Evolutionary conservation across 2,797 vertebrate genomes (phyloP).

Genomic region (Bucorvus abyssinicus): DNA sequence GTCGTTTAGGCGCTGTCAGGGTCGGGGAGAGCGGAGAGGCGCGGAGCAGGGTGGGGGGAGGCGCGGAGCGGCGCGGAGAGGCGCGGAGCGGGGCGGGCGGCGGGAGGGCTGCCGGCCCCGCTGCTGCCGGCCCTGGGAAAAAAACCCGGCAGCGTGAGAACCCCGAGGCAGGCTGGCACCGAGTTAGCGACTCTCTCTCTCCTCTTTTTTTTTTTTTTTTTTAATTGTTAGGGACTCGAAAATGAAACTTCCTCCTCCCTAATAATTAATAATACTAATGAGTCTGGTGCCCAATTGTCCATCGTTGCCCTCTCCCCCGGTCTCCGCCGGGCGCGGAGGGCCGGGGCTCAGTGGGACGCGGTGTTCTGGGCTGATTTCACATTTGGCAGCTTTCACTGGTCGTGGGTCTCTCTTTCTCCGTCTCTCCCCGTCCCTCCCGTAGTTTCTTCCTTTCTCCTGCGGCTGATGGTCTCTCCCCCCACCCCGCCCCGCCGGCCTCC

Average conservation of each 20-base stretch:
- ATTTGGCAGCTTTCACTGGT: slow-evolving; percentile 23
- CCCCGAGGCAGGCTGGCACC: slow-evolving; percentile 34
- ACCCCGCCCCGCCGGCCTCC: not conserved
- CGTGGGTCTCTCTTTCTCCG: slow-evolving; percentile 16
- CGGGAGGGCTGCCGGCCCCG: not conserved
- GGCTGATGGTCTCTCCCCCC: not conserved
- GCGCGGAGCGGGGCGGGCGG: slow-evolving; percentile 17
- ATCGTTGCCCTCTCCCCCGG: slow-evolving; percentile 6
- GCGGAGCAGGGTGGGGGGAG: not conserved
- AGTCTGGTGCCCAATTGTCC: slow-evolving; percentile 33
- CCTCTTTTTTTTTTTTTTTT: not conserved
- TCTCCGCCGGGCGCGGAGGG: not conserved
- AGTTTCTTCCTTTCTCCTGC: slow-evolving; percentile 16
- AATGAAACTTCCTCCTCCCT: slow-evolving; percentile 58
- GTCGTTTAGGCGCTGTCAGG: not conserved
- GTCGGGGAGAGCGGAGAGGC: not conserved
- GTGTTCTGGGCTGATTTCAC: slow-evolving; percentile 26
- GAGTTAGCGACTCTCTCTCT: slow-evolving; percentile 4
- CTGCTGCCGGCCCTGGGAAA: slow-evolving; percentile 15
- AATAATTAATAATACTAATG: slow-evolving; percentile 39
- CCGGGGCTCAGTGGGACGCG: slow-evolving; percentile 8
- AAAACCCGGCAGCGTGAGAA: slow-evolving; percentile 67
- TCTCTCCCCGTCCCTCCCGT: not conserved
- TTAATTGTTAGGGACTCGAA: slow-evolving; percentile 12
- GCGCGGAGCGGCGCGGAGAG: not conserved